These are phyloP conservation scores for Rotaria sp. DNA, from an alignment of 2,888 invertebrate species.

Conservation along the genomic window DNA sequence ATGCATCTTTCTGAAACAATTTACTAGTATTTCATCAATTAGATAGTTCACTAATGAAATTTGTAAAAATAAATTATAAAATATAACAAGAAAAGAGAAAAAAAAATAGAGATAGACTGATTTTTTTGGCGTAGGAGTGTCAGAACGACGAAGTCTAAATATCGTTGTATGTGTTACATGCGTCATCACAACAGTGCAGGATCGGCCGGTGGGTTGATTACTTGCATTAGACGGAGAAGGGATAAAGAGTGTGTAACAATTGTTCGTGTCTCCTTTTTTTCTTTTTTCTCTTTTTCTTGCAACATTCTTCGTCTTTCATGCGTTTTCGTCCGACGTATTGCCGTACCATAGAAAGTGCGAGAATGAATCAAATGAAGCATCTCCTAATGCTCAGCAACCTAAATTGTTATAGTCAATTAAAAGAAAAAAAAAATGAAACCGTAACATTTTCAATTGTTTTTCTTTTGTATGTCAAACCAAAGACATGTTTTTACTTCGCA, in stretches of 20 bases:
- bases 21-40: not conserved
- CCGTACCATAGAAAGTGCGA: not conserved
- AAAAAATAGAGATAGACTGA: not conserved
- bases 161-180: not conserved
- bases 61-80: not conserved
- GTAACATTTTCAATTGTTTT: not conserved
- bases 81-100: not conserved
- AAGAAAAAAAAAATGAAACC: not conserved
- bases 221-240: not conserved
- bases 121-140: not conserved
- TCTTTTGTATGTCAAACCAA: not conserved
- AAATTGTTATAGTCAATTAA: not conserved
- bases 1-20: not conserved
- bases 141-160: conserved; percentile 13
- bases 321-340: not conserved
- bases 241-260: not conserved
- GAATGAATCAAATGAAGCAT: not conserved
- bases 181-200: not conserved
- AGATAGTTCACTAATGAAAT: not conserved
- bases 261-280: conserved; percentile 9
- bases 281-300: not conserved
- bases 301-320: not conserved
- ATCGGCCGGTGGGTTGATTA: not conserved
- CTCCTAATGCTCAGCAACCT: no score
- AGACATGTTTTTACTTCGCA: not conserved